Base-by-base conservation (phyloP, 2,888 invertebrate species). In the Drosophila sordidula region DNA sequence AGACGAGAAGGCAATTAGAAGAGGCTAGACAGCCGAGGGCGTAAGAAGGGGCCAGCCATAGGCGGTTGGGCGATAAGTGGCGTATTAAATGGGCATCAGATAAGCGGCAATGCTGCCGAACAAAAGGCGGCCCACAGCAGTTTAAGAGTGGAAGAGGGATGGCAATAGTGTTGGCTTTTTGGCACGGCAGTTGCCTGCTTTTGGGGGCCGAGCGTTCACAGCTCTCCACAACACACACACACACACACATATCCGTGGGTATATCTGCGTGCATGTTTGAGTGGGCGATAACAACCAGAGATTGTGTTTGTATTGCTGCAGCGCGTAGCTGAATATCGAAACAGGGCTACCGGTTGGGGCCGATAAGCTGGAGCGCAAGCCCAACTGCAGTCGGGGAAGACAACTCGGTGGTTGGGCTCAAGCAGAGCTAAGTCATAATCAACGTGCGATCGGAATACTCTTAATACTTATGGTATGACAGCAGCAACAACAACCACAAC, bases 381-480 rank as follows among this genome's bases (percentile, higher is more conserved):
- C 51, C 55, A 49, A 54, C 51, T 68, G 52, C 59, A 52, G 47
- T 49, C 14, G 25, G 3, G 14, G 3, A 22, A 57, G 51, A 62
- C 47, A 59, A 49, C 58, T 51, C 16, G 25, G 32, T 46, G 11
- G 32, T 22, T 46, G 32, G 9, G 34, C 32, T 63, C 49, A 22
- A 42, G 34, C 54, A 25, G 44, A 68, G 63, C 52, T 64, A 69
- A 78, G 66, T 65, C 75, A 74, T 77, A 75, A 77, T 78, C 79
- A 59, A 64, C 12, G 26, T 14, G 41, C 64, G 75, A 78, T 71
- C 77, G 67, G 70, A 78, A 78, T 64, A 42, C 50, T 62, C 58
- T 66, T 67, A 75, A 70, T 75, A 52, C 76, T 26, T 32, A 39
- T 51, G 61, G 58, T 64, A 55, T 67, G 68, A 69, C 47, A 54